Base-by-base conservation (phyloP, 2,888 invertebrate genomes). In the Fragum sueziense region DNA sequence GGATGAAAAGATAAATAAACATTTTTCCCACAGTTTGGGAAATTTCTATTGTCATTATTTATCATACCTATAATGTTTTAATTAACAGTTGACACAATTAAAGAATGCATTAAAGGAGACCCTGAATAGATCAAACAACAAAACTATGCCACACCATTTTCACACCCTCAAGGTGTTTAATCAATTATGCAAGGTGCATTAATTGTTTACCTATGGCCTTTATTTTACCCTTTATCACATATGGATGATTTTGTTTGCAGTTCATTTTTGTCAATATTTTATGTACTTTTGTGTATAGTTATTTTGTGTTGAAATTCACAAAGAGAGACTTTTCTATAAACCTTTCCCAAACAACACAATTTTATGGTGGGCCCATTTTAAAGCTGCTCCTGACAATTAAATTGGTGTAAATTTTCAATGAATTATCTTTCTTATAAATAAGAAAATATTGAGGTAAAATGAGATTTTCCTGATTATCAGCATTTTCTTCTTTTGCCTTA, bases 21-120 rank as follows among this genome's bases (percentile, higher is more conserved):
- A 25, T 25, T 33, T n/a, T 61, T 31, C 33, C 33, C 29, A 61
- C 61, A 61, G 61, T 61, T 61, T 61, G 61, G 29, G n/a, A 9
- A n/a, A 33, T 33, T 61, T 61, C 31, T 33, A 14, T 54, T 61
- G 33, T 61, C 25, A 33, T 33, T 61, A 27, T 61, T 61, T 61
- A 33, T 61, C 31, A 61, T 61, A 61, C 31, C 29, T 61, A 9
- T 33, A 1, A 33, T 61, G 37, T 17, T 41, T 41, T 41, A 65
- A 65, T 65, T 65, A 65, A 34, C 34, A 27, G 65, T 34, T 34
- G 29, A 41, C 25, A 65, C 22, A 41, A 65, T 25, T 41, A 65
- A 37, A 65, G 65, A 65, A 65, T 65, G 41, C 14, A 31, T 27
- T 22, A 41, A 65, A 65, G 27, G 7, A 27, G 25, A 11, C 27